Conservation (phyloP, 2,888 invertebrate species). For the Trichopoda pennipes region DNA sequence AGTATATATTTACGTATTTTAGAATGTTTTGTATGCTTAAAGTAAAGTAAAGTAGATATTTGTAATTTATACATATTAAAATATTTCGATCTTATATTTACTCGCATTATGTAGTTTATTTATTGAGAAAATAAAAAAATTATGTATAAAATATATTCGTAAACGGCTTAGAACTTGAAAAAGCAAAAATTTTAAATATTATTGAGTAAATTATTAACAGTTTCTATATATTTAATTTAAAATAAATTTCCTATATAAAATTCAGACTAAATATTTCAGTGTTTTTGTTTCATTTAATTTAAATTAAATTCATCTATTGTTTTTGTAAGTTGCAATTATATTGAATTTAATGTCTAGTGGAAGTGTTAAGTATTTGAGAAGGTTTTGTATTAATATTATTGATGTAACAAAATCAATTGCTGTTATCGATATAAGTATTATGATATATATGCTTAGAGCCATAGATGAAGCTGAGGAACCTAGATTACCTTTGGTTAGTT, state of each 20-base stretch:
- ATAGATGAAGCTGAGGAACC: constrained; percentile 82
- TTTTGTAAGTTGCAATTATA: constrained; percentile 9
- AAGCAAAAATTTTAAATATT: not conserved
- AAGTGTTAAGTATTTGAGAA: constrained; percentile 17
- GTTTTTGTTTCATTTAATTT: not conserved
- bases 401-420: constrained; percentile 69
- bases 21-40: not conserved
- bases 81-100: constrained; percentile 1
- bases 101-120: no score
- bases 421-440: constrained; percentile 76
- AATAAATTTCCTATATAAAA: constrained; percentile 12
- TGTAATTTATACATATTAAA: not conserved
- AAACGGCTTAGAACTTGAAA: not conserved
- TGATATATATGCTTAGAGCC: constrained; percentile 76
- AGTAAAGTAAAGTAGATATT: not conserved
- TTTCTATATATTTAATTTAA: not conserved
- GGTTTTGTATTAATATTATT: not conserved
- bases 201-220: not conserved
- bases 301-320: constrained; percentile 49
- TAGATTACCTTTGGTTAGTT: constrained; percentile 85
- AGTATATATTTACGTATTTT: not conserved
- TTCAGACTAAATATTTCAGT: constrained; percentile 52
- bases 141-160: not conserved
- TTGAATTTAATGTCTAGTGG: constrained; percentile 2
- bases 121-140: no score